These are phyloP conservation scores for Phymorhynchus buccinoides DNA, from an alignment of 1,140 invertebrate genomes.

Conservation along the genomic window DNA sequence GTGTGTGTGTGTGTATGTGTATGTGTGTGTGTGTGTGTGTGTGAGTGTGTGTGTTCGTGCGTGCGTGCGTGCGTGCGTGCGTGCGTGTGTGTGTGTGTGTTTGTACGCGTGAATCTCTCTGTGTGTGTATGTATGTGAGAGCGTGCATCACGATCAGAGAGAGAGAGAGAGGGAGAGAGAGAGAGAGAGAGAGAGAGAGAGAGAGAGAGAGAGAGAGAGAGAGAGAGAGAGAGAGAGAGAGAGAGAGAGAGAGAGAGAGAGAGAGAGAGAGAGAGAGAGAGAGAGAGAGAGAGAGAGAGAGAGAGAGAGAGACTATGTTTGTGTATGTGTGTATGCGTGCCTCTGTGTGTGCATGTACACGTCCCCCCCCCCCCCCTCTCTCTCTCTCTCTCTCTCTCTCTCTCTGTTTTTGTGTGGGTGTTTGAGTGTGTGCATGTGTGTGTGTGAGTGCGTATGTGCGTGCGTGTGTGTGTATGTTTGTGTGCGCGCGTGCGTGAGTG, in stretches of 20 bases:
- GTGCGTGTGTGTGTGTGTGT: neutral
- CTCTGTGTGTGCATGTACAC: too few relatives aligned
- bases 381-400: too few relatives aligned
- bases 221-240: conserved; percentile 17
- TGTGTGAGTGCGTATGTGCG: too few relatives aligned
- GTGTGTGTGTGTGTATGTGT: neutral
- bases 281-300: conserved; percentile 8
- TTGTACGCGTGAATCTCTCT: neutral
- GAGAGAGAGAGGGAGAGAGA: neutral
- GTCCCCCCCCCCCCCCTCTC: too few relatives aligned
- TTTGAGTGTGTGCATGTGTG: neutral
- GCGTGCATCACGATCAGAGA: too few relatives aligned
- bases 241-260: conserved; percentile 17
- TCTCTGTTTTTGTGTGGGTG: neutral
- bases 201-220: conserved; percentile 5
- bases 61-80: neutral
- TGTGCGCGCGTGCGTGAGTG: too few relatives aligned
- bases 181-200: conserved; percentile 17
- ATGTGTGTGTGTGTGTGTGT: neutral
- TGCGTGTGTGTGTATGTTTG: too few relatives aligned
- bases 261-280: conserved; percentile 17
- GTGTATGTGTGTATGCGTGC: too few relatives aligned
- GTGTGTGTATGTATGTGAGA: neutral
- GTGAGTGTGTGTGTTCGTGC: neutral
- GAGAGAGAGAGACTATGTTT: too few relatives aligned